These are phyloP conservation scores for Grammomys dolichurus DNA, from an alignment of 2,113 vertebrate species.

Conservation along the genomic window DNA sequence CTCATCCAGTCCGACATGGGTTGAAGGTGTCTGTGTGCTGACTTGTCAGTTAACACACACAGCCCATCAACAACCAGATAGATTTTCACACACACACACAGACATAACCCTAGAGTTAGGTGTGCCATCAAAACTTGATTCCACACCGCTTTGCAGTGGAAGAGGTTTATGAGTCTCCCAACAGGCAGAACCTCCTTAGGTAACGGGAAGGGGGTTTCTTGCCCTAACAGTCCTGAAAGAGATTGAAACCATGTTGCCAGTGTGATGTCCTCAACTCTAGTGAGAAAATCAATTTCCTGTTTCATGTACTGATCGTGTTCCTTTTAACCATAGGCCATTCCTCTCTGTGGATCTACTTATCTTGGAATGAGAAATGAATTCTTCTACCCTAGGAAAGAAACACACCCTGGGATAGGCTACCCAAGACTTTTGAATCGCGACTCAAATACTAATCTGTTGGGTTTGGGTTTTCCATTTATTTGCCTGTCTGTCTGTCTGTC, in stretches of 20 bases:
- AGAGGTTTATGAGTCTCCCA: not conserved
- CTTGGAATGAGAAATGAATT: not conserved
- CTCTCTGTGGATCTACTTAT: not conserved
- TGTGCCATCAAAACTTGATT: not conserved
- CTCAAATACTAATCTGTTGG: not conserved
- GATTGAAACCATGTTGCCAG: not conserved
- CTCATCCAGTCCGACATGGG: not conserved
- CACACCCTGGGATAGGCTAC: not conserved
- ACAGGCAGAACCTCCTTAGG: not conserved
- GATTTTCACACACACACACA: not conserved
- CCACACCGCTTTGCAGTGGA: not conserved
- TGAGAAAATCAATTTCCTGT: not conserved
- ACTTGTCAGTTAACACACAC: not conserved
- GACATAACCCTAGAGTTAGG: fast-evolving
- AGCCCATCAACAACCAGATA: not conserved
- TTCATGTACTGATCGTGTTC: not conserved
- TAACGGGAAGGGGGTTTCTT: not conserved
- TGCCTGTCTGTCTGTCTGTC: not conserved
- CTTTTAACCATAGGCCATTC: not conserved
- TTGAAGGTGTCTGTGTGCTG: not conserved
- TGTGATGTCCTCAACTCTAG: constrained; percentile 37
- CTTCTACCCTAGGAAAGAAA: not conserved
- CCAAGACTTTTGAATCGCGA: not conserved
- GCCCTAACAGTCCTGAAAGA: not conserved
- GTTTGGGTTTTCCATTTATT: not conserved